Conservation (phyloP, 1,140 invertebrate species). For the Lineus longissimus region DNA sequence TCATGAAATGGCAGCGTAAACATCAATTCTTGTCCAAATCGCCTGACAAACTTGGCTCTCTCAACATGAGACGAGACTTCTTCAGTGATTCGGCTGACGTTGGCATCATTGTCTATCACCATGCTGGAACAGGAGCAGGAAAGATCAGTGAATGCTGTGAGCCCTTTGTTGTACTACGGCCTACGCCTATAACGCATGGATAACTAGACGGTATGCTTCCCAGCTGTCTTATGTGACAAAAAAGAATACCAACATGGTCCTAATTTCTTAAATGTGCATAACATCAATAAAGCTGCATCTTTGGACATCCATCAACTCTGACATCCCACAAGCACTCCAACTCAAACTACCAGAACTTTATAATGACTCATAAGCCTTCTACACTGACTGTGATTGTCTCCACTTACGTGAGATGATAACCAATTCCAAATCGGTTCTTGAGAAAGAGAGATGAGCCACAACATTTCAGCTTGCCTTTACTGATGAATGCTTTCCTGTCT, state of each 20-base stretch:
- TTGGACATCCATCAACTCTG: no score
- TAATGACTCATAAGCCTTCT: no score
- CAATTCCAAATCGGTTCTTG: constrained; percentile 78
- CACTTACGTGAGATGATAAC: constrained; percentile 71
- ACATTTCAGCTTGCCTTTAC: constrained; percentile 73
- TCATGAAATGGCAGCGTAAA: constrained; percentile 32
- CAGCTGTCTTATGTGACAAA: no score
- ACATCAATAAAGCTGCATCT: no score
- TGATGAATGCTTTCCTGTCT: constrained; percentile 72
- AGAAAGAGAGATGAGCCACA: constrained; percentile 80
- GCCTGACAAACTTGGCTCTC: constrained; percentile 21
- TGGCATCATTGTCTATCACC: constrained; percentile 28
- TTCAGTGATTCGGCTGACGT: constrained; percentile 22
- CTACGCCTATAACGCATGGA: no score
- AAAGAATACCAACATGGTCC: no score
- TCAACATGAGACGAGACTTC: constrained; percentile 21
- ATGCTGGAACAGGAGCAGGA: constrained; percentile 32
- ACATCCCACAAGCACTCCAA: no score
- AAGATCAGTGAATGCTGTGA: no score
- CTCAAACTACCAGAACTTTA: no score
- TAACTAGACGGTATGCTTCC: no score
- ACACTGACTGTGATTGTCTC: constrained; percentile 26
- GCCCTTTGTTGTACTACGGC: no score
- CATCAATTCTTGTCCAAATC: constrained; percentile 36
- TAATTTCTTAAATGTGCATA: no score